A percentile compares a stretch with the other conserved stretches of the same genome.
These are phyloP conservation scores for Mohoua ochrocephala DNA, from an alignment of 2,113 vertebrate genomes.

Conservation along the genomic window DNA sequence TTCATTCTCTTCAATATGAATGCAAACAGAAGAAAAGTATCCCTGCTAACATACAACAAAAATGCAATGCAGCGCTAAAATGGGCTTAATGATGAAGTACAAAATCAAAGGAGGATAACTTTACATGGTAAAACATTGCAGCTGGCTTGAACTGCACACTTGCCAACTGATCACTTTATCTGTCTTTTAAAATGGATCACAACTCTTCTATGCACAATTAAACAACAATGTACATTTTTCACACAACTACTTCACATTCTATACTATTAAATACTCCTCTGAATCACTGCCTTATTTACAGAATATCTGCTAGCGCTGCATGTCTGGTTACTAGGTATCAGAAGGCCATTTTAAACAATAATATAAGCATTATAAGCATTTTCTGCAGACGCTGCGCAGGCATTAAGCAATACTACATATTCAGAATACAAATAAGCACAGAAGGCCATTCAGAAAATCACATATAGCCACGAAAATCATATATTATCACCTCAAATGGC, in stretches of 20 bases:
- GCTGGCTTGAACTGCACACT: neutral
- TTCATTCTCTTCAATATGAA: neutral
- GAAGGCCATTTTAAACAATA: conserved; percentile 57
- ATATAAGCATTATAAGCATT: neutral
- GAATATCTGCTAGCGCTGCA: neutral
- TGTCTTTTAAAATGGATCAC: neutral
- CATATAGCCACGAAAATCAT: neutral
- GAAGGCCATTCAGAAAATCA: conserved; percentile 7
- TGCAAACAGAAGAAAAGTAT: neutral
- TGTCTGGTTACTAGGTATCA: conserved; percentile 28
- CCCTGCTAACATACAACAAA: neutral
- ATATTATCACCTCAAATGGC: neutral
- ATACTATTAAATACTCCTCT: conserved; percentile 29
- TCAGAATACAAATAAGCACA: conserved; percentile 9
- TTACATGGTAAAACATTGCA: neutral
- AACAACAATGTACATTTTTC: conserved; percentile 23
- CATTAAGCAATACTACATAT: neutral
- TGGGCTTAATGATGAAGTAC: neutral
- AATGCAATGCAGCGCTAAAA: neutral
- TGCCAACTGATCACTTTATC: neutral
- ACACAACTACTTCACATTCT: neutral
- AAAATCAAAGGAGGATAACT: neutral
- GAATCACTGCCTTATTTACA: conserved; percentile 32
- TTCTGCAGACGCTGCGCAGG: conserved; percentile 16
- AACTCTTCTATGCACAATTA: conserved; percentile 25